Base-by-base conservation (phyloP, 1,140 invertebrate species). In the Drosophila sp. region DNA sequence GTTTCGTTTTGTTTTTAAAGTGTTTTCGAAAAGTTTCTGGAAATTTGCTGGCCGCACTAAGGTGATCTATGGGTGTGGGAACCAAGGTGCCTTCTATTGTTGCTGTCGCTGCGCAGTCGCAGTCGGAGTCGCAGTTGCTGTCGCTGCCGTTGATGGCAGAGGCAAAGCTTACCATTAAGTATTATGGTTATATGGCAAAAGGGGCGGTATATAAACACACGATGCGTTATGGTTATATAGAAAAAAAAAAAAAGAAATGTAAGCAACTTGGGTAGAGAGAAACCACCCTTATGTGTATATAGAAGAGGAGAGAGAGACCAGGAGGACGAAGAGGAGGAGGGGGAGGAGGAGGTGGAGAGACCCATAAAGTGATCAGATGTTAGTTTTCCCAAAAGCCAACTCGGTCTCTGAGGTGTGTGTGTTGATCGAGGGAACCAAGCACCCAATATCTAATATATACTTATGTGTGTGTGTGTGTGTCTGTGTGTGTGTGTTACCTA, bases 301-400 rank as follows among this genome's bases (percentile, higher is more conserved):
- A 50, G 8, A 69, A 38, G 17, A 10, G 10, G 27, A 30, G 25
- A 65, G 57, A 69, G 17, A 0, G 17, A 17, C 17, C 17, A 65
- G 40, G 40, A 17, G 29, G 32, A 40, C 3, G 1, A 35, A 5
- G 6, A 35, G 4, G 33, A 38, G 2, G 56, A 40, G 10, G 10
- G 10, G 35, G 40, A 66, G 67, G 33, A 32, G 41, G 40, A 29
- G 44, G 41, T 50, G 41, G 40, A 66, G 65, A 62, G 70, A 67
- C 55, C 64, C 64, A 64, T 66, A 61, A 72, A 54, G 54, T 41
- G 87, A 91, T 91, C 90, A 91, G 90, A 91, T 91, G 90, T 91
- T 91, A 91, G 90, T 90, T 91, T 91, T 91, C 90, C 90, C 90
- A 90, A 90, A 90, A 79, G 69, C 67, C 66, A 60, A 57, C 70